Evolutionary conservation across 2,113 vertebrate genomes (phyloP).

Genomic region (Jacana jacana): DNA sequence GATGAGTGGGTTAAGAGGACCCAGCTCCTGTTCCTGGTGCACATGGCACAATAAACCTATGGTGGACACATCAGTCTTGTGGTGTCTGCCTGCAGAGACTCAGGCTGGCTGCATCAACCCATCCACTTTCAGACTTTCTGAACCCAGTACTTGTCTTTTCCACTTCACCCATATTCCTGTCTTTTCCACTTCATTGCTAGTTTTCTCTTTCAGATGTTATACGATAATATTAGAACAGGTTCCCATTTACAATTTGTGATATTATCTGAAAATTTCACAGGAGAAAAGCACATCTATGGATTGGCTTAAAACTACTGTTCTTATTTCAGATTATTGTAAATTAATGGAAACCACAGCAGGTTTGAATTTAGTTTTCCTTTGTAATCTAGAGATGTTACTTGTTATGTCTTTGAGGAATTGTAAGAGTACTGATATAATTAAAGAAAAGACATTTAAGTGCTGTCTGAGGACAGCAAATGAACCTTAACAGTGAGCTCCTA

Average conservation of each 20-base stretch:
- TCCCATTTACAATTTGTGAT: neutral
- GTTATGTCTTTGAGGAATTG: neutral
- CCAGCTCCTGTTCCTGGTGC: neutral
- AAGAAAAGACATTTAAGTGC: neutral
- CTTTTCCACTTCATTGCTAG: neutral
- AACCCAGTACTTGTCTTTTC: too few relatives aligned
- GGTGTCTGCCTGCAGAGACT: neutral
- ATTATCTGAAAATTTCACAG: neutral
- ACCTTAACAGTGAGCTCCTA: neutral
- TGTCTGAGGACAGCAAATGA: conserved; percentile 34
- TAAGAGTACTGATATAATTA: neutral
- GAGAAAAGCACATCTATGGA: neutral
- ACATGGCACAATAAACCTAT: rapidly evolving
- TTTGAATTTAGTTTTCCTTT: conserved; percentile 27
- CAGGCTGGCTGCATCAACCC: neutral
- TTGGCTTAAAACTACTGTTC: neutral
- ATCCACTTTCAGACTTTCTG: neutral
- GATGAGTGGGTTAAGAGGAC: neutral
- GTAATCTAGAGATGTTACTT: conserved; percentile 20
- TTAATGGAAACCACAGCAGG: neutral
- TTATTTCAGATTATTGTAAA: neutral
- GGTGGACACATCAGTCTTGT: neutral
- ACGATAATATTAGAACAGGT: neutral
- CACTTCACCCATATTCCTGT: too few relatives aligned
- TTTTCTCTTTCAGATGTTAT: neutral